These are phyloP conservation scores for Plumapathes pennacea DNA, from an alignment of 92 coral and sea anemone species.

Conservation along the genomic window DNA sequence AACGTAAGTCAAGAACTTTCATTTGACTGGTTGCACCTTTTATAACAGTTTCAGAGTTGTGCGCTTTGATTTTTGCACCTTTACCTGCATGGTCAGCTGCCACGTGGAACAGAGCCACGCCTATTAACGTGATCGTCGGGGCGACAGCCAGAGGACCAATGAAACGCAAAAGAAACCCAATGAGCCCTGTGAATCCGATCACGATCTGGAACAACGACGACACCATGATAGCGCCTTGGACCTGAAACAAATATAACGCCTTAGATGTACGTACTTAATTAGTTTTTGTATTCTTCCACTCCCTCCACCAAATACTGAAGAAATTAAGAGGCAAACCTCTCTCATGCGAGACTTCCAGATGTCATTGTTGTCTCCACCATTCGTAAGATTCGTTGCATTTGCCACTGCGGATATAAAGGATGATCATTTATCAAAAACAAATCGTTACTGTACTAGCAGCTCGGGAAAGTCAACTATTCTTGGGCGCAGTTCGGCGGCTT, in stretches of 20 bases:
- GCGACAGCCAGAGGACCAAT: slow-evolving; percentile 92
- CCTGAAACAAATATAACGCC: slow-evolving; percentile 29
- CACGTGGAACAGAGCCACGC: slow-evolving; percentile 78
- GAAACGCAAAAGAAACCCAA: slow-evolving; percentile 84
- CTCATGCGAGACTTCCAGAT: slow-evolving; percentile 83
- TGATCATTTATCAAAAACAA: too few relatives aligned
- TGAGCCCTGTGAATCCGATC: slow-evolving; percentile 82
- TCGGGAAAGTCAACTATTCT: too few relatives aligned
- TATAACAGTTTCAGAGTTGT: background rate
- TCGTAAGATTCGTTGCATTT: too few relatives aligned
- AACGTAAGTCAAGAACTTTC: too few relatives aligned
- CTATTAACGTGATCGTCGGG: slow-evolving; percentile 88
- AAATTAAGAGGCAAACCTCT: too few relatives aligned
- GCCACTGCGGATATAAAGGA: too few relatives aligned
- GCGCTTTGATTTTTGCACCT: too few relatives aligned
- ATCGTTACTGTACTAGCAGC: too few relatives aligned
- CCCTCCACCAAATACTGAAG: background rate
- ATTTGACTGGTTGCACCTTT: too few relatives aligned
- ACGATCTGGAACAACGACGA: slow-evolving; percentile 79
- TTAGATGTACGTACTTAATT: background rate
- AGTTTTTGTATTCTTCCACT: background rate
- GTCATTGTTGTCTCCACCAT: slow-evolving; percentile 34
- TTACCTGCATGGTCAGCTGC: slow-evolving; percentile 77
- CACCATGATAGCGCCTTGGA: slow-evolving; percentile 94
- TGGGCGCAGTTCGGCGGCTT: too few relatives aligned